These are phyloP conservation scores for Leptinotarsa texana DNA, from an alignment of 1,140 invertebrate species.

Conservation along the genomic window DNA sequence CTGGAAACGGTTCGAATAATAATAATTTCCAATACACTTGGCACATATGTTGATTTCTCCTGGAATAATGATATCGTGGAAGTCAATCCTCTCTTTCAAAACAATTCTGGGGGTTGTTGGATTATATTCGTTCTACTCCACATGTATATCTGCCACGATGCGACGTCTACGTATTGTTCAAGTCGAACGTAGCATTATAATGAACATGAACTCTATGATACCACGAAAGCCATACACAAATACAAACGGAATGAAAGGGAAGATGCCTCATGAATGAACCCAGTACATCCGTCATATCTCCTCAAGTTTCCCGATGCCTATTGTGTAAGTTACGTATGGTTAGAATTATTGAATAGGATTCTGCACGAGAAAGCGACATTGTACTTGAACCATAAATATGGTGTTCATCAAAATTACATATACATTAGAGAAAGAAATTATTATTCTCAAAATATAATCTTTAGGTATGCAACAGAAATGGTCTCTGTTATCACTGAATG, in stretches of 20 bases:
- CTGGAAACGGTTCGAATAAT: too few species aligned
- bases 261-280: background rate
- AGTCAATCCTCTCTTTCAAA: background rate
- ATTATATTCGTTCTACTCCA: background rate
- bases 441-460: too few species aligned
- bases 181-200: background rate
- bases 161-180: background rate
- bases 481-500: too few species aligned
- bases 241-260: background rate
- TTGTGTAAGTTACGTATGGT: background rate
- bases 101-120: background rate
- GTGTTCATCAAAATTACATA: too few species aligned
- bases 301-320: background rate
- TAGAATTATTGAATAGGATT: background rate
- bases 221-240: constrained; percentile 1
- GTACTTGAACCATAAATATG: too few species aligned
- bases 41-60: too few species aligned
- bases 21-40: too few species aligned
- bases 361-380: background rate
- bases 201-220: background rate
- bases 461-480: too few species aligned
- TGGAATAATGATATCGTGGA: too few species aligned
- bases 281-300: background rate
- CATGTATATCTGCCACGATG: background rate
- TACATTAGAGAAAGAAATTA: too few species aligned